These are phyloP conservation scores for Motacilla tschutschensis DNA, from an alignment of 2,113 vertebrate genomes.

Conservation along the genomic window DNA sequence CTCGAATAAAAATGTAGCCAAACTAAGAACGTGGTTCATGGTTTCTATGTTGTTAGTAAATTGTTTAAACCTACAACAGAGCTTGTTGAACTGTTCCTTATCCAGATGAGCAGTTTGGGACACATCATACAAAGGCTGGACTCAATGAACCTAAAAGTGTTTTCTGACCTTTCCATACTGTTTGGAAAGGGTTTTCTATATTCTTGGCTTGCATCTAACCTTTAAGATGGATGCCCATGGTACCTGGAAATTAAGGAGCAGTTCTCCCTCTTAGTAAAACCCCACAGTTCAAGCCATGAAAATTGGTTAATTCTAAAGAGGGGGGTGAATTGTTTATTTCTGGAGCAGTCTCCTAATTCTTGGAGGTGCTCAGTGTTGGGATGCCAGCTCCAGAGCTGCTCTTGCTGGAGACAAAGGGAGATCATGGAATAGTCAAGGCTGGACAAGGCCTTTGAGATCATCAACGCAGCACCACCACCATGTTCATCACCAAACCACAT, in stretches of 20 bases:
- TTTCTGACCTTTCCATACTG: not conserved
- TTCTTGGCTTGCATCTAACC: not conserved
- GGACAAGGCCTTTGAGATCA: not conserved
- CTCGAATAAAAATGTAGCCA: slow-evolving; percentile 99
- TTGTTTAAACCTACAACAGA: not conserved
- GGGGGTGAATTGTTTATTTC: not conserved
- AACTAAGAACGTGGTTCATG: slow-evolving; percentile 81
- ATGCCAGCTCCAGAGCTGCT: fast-evolving
- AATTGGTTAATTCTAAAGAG: not conserved
- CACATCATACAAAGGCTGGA: not conserved
- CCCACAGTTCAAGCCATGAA: not conserved
- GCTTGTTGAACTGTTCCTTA: not conserved
- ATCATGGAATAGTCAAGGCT: not conserved
- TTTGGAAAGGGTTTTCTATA: not conserved
- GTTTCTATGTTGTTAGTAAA: slow-evolving; percentile 58
- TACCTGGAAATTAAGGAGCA: not conserved
- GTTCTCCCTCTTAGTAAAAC: not conserved
- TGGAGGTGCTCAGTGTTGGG: not conserved
- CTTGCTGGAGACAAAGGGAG: not conserved
- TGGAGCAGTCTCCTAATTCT: not conserved
- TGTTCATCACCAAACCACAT: not conserved
- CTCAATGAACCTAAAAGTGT: not conserved
- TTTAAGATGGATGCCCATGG: fast-evolving
- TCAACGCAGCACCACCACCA: not conserved
- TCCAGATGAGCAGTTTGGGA: not conserved